Evolutionary conservation across 2,888 invertebrate genomes (phyloP), one percentile per base, ranked within the genome.

Genomic region (Neoascia interrupta): DNA sequence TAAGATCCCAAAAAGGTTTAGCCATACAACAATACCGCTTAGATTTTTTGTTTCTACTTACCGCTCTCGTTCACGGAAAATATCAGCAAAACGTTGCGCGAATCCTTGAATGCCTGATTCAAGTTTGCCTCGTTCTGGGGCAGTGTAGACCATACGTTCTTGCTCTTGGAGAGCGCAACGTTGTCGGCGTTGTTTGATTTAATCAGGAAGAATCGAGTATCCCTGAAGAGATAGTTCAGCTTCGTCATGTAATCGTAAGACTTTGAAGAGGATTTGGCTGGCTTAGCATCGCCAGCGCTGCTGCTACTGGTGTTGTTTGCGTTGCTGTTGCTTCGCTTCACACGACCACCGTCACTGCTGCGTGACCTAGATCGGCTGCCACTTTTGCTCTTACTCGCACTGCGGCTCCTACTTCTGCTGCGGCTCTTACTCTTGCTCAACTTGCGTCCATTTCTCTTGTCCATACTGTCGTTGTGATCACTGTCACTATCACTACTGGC

Each of bases 121-220:
- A 99, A 91, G 89, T 97, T 97, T 1, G 96, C 94, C 90, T 99
- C 98, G 89, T 99, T 99, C 88, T 97, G 97, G 2, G 98, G 98
- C 68, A 98, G 92, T 2, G 99, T 99, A 2, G 98, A 98, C 99
- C 98, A 99, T 3, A 98, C 98, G 79, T 96, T 97, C 90, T 96
- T 96, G 11, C 94, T 95, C 89, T 99, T 99, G 1, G 98, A 97
- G 70, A 99, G 88, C 28, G 95, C 94, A 54, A 99, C 95, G 88
- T 99, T 99, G 89, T 99, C 98, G 70, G 96, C 95, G 89, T 99
- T 99, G 89, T 98, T 98, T 53, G 98, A 98, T 90, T 99, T 99
- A 84, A 99, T 98, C 68, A 99, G 92, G 90, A 98, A 98, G 90
- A 97, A 98, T 82, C 95, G 92, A 49, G 98, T 96, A 87, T 97